Evolutionary conservation across 2,888 invertebrate genomes (phyloP), one percentile per base, ranked within the genome.

Genomic region (Neoitamus cyanurus): DNA sequence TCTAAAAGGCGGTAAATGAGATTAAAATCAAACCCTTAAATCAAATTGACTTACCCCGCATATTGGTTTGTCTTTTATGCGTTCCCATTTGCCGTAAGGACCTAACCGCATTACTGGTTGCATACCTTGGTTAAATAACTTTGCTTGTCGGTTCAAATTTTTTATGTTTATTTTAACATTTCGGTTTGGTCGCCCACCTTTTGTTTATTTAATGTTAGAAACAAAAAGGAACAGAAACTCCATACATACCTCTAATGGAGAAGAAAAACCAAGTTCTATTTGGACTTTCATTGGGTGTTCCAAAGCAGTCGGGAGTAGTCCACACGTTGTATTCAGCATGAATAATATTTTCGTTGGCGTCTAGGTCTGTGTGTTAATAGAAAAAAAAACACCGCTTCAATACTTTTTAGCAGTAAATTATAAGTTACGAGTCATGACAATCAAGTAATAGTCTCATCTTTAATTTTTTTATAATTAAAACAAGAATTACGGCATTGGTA

Each of bases 231-330:
- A 31, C 82, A 7, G 20, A 37, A 68, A 83, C 68, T 15, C 31
- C 58, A 69, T 28, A 86, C 89, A 87, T 92, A 91, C 94, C 92
- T 91, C 90, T 92, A 78, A 98, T 92, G 7, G 96, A 97, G 91
- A 98, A 98, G 91, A 97, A 95, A 92, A 98, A 98, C 98, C 98
- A 98, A 1, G 97, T 97, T 86, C 97, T 93, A 90, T 97, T 97
- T 80, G 95, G 95, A 93, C 97, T 97, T 90, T 97, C 96, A 93
- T 94, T 97, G 88, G 95, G 94, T 0, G 97, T 97, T 30, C 96
- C 97, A 69, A 93, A 94, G 92, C 97, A 97, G 91, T 98, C 98
- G 0, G 97, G 97, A 88, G 94, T 94, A 0, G 97, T 97, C 97
- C 97, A 97, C 77, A 97, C 91, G 90, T 97, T 97, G 89, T 96